Evolutionary conservation across 2,888 invertebrate genomes (phyloP).

Genomic region (Microplitis manilae): DNA sequence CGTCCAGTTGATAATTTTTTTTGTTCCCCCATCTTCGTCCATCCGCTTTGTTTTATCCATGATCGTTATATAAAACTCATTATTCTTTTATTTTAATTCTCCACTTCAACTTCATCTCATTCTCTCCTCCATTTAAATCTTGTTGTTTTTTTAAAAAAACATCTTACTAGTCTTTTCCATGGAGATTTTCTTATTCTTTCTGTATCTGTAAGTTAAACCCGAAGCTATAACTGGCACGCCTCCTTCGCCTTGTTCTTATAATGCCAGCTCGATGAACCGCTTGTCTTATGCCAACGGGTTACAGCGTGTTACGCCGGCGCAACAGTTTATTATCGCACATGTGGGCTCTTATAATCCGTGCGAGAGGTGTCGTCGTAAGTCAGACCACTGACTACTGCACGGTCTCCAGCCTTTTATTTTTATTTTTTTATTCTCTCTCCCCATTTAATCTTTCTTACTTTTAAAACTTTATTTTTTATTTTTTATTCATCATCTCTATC

Average conservation of each 20-base stretch:
- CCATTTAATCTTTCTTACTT: constrained; percentile 33
- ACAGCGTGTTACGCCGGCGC: constrained; percentile 54
- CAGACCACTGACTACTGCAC: constrained; percentile 42
- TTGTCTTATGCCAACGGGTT: constrained; percentile 51
- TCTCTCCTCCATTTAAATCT: not conserved
- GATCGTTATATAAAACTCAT: too few species aligned
- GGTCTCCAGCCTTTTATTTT: constrained; percentile 4
- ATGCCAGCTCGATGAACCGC: constrained; percentile 1
- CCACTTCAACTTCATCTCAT: not conserved
- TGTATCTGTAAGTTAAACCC: not conserved
- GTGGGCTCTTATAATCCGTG: constrained; percentile 46
- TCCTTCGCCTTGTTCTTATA: constrained; percentile 1
- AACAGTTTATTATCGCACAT: constrained; percentile 56
- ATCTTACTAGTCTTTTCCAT: not conserved
- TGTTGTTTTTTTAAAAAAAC: not conserved
- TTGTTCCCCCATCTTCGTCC: too few species aligned
- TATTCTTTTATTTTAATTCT: too few species aligned
- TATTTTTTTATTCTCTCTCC: not conserved
- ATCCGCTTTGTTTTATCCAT: too few species aligned
- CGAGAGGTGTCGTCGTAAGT: constrained; percentile 40
- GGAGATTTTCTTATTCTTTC: not conserved
- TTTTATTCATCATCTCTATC: constrained; percentile 40
- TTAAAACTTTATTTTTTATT: constrained; percentile 38
- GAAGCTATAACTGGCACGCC: not conserved
- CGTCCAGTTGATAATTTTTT: too few species aligned